Evolutionary conservation across 2,113 vertebrate species (phyloP).

Genomic region (Terrapene triunguis): DNA sequence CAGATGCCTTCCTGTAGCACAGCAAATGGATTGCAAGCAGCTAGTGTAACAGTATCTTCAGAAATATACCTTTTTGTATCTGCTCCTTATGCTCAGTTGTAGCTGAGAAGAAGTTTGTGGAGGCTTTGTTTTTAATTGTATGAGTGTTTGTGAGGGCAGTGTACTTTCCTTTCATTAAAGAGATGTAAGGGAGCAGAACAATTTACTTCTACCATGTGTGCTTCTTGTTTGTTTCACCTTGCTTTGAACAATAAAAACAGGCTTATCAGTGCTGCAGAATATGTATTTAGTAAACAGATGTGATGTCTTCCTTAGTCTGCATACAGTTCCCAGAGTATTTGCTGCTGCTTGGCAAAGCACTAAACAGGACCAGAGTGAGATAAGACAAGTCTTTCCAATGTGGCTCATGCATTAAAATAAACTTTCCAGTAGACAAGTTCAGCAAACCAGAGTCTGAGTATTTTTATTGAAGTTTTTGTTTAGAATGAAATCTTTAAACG

Average conservation of each 20-base stretch:
- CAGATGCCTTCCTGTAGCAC: not conserved
- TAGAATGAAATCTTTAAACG: not conserved
- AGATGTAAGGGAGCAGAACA: not conserved
- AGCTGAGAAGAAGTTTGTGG: not conserved
- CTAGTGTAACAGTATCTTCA: not conserved
- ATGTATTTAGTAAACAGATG: not conserved
- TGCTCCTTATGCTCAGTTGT: not conserved
- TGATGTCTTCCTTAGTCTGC: not conserved
- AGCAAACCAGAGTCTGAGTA: not conserved
- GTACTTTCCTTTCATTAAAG: not conserved
- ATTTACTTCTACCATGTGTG: not conserved
- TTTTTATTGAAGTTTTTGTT: not conserved
- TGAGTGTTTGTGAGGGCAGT: not conserved
- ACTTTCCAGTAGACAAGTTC: not conserved
- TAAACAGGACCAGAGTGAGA: not conserved
- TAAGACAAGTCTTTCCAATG: not conserved
- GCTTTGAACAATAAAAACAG: not conserved
- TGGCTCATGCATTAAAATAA: not conserved
- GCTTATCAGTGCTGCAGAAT: not conserved
- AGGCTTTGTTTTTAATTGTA: not conserved
- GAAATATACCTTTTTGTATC: not conserved
- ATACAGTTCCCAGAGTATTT: not conserved
- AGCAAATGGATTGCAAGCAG: not conserved
- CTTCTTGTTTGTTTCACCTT: not conserved
- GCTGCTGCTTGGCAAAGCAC: not conserved